phyloP scores from a whole-genome alignment of 1,140 invertebrate species.

The Drosophila takahashii region DNA sequence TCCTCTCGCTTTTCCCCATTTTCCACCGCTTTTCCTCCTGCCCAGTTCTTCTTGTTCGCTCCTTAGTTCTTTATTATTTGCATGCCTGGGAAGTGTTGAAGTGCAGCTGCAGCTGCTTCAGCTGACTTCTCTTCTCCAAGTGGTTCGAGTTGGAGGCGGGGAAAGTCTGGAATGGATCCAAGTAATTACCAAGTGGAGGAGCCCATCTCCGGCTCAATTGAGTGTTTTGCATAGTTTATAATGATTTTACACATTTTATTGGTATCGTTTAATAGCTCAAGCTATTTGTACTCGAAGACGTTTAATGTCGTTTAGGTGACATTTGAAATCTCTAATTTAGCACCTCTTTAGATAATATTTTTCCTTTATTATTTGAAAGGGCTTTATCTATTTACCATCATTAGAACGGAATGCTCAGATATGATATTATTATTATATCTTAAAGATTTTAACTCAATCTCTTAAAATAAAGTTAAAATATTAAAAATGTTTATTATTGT shows the following conservation, averaged over 20 bases:
- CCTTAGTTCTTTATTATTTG: slow-evolving; percentile 48
- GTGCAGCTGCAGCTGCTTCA: slow-evolving; percentile 47
- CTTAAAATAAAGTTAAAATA: no score
- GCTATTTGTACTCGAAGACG: background rate
- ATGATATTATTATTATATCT: no score
- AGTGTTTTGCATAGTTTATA: slow-evolving; percentile 44
- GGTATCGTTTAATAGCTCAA: slow-evolving; percentile 7
- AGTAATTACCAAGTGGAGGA: slow-evolving; percentile 42
- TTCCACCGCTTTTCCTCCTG: background rate
- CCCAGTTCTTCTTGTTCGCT: background rate
- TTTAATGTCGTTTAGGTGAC: background rate
- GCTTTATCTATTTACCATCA: no score
- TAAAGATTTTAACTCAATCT: no score
- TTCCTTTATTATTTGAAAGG: no score
- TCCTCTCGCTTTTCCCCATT: background rate
- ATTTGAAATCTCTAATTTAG: background rate
- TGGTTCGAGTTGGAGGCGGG: slow-evolving; percentile 4
- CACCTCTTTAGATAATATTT: no score
- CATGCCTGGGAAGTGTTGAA: slow-evolving; percentile 53
- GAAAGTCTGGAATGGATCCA: slow-evolving; percentile 46
- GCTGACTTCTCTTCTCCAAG: slow-evolving; percentile 26
- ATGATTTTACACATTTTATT: slow-evolving; percentile 45
- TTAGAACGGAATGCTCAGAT: no score
- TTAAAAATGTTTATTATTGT: no score
- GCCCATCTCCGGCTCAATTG: slow-evolving; percentile 17